Evolutionary conservation across 2,113 vertebrate genomes (phyloP), one percentile per base, ranked within the genome.

Genomic region (Parus major): DNA sequence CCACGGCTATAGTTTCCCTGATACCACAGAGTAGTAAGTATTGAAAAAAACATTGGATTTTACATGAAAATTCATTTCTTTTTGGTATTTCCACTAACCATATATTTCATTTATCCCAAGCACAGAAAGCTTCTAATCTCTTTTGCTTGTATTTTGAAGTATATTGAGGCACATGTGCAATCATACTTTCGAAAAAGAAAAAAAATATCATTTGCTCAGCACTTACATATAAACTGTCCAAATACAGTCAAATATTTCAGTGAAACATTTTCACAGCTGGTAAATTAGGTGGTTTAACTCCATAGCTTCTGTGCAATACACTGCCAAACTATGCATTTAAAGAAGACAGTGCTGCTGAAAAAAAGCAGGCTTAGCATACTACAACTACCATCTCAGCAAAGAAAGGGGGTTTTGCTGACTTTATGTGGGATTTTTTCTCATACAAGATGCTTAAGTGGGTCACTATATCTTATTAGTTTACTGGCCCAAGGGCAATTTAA

Each of bases 391-490:
- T 56, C 69, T 92, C 77, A 93, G 55, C 72, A 87, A 93, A 87
- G 72, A 91, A 95, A 86, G 19, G 60, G 50, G 41, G 33, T 57
- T 91, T 82, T 73, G 47, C 59, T 94, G 92, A 91, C 65, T 69
- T 95, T 93, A 71, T 92, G 87, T 53, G 94, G 75, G 69, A 93
- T 77, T 92, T 93, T 94, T 78, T 86, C 82, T 93, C 83, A 65
- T 69, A 93, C 70, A 96, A 93, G 25, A 39, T 95, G 42, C 94
- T 92, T 95, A 97, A 97, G 82, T 97, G 73, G 93, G 95, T 97
- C 97, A 97, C 47, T 83, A 82, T 82, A 97, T 92, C 81, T 95
- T 94, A 96, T 92, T 94, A 87, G 81, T 91, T 97, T 96, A 94
- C 69, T 83, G 91, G 92, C 88, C 92, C 80, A 93, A 93, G 82